Conservation (phyloP, 1,140 invertebrate species). For the Geopemphigus sp. region DNA sequence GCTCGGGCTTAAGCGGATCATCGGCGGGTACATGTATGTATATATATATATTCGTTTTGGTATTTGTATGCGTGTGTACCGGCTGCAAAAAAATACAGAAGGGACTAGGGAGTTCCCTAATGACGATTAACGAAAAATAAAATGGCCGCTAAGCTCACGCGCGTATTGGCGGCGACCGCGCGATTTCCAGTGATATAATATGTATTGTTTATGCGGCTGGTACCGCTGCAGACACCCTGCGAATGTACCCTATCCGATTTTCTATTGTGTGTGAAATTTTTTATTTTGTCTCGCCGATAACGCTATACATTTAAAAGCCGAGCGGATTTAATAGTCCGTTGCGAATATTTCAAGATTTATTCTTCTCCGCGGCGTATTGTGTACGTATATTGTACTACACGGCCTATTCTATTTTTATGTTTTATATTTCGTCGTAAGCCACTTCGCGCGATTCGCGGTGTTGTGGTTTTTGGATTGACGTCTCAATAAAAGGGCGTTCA, state of each 20-base stretch:
- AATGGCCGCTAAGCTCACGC: slow-evolving; percentile 33
- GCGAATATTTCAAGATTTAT: slow-evolving; percentile 37
- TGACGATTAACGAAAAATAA: slow-evolving; percentile 47
- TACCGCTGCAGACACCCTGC: neutral
- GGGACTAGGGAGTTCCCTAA: neutral
- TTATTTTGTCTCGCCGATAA: neutral
- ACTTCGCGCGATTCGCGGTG: slow-evolving; percentile 28
- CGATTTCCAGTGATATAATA: neutral
- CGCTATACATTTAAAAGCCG: neutral
- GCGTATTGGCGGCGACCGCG: neutral
- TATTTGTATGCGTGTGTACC: neutral
- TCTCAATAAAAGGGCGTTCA: neutral
- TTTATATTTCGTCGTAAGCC: neutral
- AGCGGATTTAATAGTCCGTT: slow-evolving; percentile 47
- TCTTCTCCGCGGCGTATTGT: neutral
- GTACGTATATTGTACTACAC: neutral
- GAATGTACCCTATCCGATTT: neutral
- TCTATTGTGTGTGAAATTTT: slow-evolving; percentile 20
- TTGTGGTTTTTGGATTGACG: slow-evolving; percentile 34
- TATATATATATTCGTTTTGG: neutral
- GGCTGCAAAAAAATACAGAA: slow-evolving; percentile 34
- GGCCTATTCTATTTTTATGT: neutral
- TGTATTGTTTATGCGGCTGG: neutral
- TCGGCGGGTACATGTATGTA: neutral
- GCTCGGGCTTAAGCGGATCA: slow-evolving; percentile 33